Percentiles rank a stretch among this genome's conserved stretches.
These are phyloP conservation scores for Caerostris darwini DNA, from an alignment of 1,140 invertebrate species.

Conservation along the genomic window DNA sequence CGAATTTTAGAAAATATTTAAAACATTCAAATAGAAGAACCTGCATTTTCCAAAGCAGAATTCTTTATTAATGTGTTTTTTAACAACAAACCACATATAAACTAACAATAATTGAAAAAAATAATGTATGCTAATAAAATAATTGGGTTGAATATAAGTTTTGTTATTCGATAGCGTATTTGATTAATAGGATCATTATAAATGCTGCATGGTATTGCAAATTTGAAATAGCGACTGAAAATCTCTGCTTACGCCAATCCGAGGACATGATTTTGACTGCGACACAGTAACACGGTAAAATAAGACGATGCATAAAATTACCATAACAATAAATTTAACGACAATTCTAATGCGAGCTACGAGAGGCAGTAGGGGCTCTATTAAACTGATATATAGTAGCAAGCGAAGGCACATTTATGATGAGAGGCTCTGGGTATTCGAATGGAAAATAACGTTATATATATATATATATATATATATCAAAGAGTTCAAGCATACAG, in stretches of 20 bases:
- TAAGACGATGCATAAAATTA: slow-evolving; percentile 31
- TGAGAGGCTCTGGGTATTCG: neutral
- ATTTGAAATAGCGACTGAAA: neutral
- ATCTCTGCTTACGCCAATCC: neutral
- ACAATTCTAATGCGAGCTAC: slow-evolving; percentile 1
- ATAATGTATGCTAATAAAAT: no score
- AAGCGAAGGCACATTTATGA: neutral
- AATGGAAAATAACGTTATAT: neutral
- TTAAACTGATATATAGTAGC: slow-evolving; percentile 11
- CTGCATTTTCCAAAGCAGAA: no score
- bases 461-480: slow-evolving; percentile 1
- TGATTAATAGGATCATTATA: no score
- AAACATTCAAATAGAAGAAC: no score
- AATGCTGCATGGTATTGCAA: neutral
- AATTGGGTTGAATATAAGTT: no score
- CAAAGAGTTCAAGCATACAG: neutral
- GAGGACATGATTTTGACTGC: neutral
- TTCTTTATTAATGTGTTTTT: no score
- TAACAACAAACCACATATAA: no score
- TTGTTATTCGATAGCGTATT: no score
- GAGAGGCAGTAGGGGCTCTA: neutral
- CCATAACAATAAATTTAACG: slow-evolving; percentile 33
- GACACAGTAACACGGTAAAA: neutral
- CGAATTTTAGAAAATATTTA: no score
- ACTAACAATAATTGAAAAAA: no score